Conservation (phyloP, 1,140 invertebrate genomes). For the Rhyzopertha dominica region DNA sequence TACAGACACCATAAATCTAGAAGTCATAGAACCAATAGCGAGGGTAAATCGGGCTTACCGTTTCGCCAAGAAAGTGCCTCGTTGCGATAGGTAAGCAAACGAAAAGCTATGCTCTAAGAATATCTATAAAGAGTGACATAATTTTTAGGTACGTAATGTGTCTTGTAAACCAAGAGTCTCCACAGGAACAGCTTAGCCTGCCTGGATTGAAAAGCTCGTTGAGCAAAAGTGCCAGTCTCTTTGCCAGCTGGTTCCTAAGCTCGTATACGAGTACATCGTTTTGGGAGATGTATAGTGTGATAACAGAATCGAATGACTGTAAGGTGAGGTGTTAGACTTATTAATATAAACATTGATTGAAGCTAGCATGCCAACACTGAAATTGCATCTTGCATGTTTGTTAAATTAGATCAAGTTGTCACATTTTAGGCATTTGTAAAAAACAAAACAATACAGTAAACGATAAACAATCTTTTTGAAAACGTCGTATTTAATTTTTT, state of each 20-base stretch:
- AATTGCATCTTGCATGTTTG: too few relatives aligned
- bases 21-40: constrained; percentile 70
- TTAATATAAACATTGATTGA: constrained; percentile 5
- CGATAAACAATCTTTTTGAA: too few relatives aligned
- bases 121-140: constrained; percentile 13
- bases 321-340: constrained; percentile 42
- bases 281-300: constrained; percentile 53
- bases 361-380: too few relatives aligned
- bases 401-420: too few relatives aligned
- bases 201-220: constrained; percentile 59
- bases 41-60: constrained; percentile 71
- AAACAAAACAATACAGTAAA: too few relatives aligned
- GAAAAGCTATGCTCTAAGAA: constrained; percentile 1
- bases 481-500: too few relatives aligned
- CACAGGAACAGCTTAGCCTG: constrained; percentile 47
- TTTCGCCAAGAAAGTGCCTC: constrained; percentile 60
- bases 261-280: constrained; percentile 52
- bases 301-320: constrained; percentile 52
- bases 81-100: constrained; percentile 56
- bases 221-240: constrained; percentile 67
- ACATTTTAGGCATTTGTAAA: too few relatives aligned
- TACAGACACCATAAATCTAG: constrained; percentile 71
- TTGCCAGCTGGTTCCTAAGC: constrained; percentile 63
- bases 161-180: constrained; percentile 60
- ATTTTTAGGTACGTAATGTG: constrained; percentile 62